Conservation (phyloP, 2,797 vertebrate genomes). For the Galagoides demidoff region DNA sequence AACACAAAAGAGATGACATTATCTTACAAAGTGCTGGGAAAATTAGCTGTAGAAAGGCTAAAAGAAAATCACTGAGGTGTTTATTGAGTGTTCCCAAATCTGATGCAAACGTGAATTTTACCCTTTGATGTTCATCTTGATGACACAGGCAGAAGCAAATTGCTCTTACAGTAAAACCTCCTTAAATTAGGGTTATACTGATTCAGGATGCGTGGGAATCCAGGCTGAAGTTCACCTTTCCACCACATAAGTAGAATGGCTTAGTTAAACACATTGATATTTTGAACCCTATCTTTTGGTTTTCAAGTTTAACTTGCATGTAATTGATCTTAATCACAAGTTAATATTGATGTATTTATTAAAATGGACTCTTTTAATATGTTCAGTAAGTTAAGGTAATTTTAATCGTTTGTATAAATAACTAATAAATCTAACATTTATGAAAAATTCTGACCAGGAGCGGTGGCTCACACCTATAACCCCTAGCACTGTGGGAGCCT, state of each 20-base stretch:
- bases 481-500: neutral
- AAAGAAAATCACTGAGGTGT: constrained; percentile 75
- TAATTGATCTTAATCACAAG: constrained; percentile 60
- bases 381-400: constrained; percentile 11
- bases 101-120: constrained; percentile 55
- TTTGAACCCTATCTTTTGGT: constrained; percentile 1
- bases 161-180: constrained; percentile 53
- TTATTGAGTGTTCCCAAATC: constrained; percentile 68
- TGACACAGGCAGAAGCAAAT: neutral
- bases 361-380: constrained; percentile 41
- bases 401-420: constrained; percentile 54
- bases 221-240: constrained; percentile 32
- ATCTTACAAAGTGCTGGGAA: constrained; percentile 70
- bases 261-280: constrained; percentile 36
- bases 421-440: constrained; percentile 46
- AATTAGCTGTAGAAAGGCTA: constrained; percentile 65
- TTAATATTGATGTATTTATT: constrained; percentile 56
- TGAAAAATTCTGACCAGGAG: neutral
- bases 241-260: neutral
- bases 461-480: neutral
- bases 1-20: constrained; percentile 84
- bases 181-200: neutral
- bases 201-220: constrained; percentile 38
- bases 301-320: constrained; percentile 48
- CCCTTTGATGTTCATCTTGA: constrained; percentile 69